Conservation (phyloP, 2,113 vertebrate species). For the Brachirus orientalis region DNA sequence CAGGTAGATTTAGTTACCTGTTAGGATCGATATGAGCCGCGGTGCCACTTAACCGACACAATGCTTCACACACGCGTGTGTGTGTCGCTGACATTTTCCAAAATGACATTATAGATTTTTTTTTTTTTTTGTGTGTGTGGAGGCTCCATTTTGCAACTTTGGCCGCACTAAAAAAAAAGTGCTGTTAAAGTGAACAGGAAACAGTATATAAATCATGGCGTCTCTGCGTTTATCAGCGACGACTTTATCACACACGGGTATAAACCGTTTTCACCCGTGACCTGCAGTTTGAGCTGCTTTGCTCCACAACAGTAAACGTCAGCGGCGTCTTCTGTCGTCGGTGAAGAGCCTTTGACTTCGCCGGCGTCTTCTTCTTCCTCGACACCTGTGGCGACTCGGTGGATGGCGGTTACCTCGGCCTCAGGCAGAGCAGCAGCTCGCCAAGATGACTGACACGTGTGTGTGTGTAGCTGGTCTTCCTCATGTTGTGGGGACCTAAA, state of each 20-base stretch:
- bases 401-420: slow-evolving; percentile 44
- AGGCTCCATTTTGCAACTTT: slow-evolving; percentile 28
- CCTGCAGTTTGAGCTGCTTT: slow-evolving; percentile 3
- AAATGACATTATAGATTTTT: slow-evolving; percentile 68
- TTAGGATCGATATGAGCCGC: slow-evolving; percentile 66
- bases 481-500: no score
- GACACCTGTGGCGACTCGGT: slow-evolving; percentile 44
- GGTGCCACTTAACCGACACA: slow-evolving; percentile 37
- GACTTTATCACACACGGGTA: slow-evolving; percentile 6
- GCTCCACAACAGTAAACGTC: no score
- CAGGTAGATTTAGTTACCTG: slow-evolving; percentile 75
- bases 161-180: slow-evolving; percentile 34
- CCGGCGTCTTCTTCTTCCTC: no score
- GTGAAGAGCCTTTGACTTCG: no score
- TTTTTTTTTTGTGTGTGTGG: no score
- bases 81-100: slow-evolving; percentile 59
- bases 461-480: no score
- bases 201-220: slow-evolving; percentile 17
- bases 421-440: slow-evolving; percentile 33
- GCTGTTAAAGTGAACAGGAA: slow-evolving; percentile 22
- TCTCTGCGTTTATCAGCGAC: slow-evolving; percentile 2
- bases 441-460: slow-evolving; percentile 58
- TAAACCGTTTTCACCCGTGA: no score
- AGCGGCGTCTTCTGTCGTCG: no score
- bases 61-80: neutral